Conservation (phyloP, 2,888 invertebrate species). For the Drosophila kambysellisi region DNA sequence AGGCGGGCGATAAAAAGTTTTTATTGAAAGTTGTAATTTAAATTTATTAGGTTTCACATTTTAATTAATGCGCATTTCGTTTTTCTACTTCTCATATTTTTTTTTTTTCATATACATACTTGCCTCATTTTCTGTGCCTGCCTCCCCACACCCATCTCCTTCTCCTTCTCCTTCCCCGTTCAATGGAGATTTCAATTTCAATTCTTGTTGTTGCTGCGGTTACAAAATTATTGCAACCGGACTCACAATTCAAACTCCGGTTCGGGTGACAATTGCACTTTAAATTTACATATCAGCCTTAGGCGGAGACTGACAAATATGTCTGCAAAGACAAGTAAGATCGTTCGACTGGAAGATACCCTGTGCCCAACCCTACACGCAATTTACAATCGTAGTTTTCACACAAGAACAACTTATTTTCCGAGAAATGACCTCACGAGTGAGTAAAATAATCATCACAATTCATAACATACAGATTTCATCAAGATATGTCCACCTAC, state of each 20-base stretch:
- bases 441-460: not conserved
- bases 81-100: not conserved
- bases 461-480: not conserved
- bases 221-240: not conserved
- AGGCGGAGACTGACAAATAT: not conserved
- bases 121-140: not conserved
- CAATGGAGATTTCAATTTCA: not conserved
- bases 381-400: not conserved
- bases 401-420: not conserved
- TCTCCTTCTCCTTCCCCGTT: not conserved
- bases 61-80: constrained; percentile 76
- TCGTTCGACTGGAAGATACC: not conserved
- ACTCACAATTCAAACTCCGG: not conserved
- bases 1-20: constrained; percentile 70
- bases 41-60: constrained; percentile 80
- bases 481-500: not conserved
- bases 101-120: not conserved
- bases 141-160: not conserved
- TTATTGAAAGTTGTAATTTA: constrained; percentile 78
- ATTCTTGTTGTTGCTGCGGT: constrained; percentile 5
- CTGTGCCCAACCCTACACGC: not conserved
- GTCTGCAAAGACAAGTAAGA: not conserved
- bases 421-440: not conserved
- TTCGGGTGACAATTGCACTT: not conserved
- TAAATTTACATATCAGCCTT: not conserved